Base-by-base conservation (phyloP, 2,888 invertebrate genomes). In the Papilio elwesi region DNA sequence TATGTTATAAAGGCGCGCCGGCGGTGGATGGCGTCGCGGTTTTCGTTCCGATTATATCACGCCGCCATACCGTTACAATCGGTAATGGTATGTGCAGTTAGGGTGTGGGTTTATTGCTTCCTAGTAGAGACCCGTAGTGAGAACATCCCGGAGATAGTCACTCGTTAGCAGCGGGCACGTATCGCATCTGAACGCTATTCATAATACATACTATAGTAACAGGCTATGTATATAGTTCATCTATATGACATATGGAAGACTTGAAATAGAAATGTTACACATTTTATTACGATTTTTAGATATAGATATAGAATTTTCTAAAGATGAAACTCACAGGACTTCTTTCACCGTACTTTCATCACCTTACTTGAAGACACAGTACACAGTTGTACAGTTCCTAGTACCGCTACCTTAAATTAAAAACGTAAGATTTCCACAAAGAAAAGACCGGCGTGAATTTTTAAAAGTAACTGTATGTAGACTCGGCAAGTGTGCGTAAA, bases 101-200 rank as follows among this genome's bases (percentile, higher is more conserved):
- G 89, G 90, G 91, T 89, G 87, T 92, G 89, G 88, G 88, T 90
- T 92, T 92, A 93, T 92, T 92, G 86, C 92, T 92, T 93, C 93
- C 93, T 90, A 82, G 86, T 85, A 82, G 86, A 82, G 86, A 82
- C 82, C 86, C 85, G 86, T 81, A 85, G 88, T 90, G 92, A 87
- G 90, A 92, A 89, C 88, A 87, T 83, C 83, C 90, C 91, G 89
- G 90, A 93, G 91, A 93, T 91, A 90, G 90, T 88, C 83, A 86
- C 89, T 89, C 89, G 90, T 90, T 90, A 90, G 85, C 85, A 12
- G 43, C 85, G 83, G 85, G 86, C 88, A 89, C 87, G 85, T 86
- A 87, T 85, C 84, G 81, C 53, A 68, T 74, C 64, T 36, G 70
- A 68, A 77, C 72, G 74, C 74, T 74, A 70, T 74, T 63, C 74